Percentiles rank a stretch among this genome's conserved stretches.
Conservation (phyloP, 2,113 vertebrate species). For the Percopsis transmontana region DNA sequence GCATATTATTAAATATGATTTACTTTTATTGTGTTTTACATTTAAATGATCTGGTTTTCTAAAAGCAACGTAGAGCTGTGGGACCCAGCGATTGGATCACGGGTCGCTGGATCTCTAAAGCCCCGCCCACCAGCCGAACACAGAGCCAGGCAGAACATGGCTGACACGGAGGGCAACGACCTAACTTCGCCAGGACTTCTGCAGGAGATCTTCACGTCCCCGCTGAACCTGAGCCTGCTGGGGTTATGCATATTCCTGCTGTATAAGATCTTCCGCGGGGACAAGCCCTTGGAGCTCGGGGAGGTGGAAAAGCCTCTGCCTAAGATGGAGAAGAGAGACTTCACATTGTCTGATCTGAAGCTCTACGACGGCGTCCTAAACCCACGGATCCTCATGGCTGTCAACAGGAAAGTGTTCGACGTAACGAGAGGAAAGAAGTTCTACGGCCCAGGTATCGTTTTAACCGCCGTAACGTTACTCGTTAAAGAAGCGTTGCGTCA, state of each 20-base stretch:
- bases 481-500: too few species aligned
- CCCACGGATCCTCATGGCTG: slow-evolving; percentile 91
- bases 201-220: slow-evolving; percentile 89
- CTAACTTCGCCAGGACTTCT: slow-evolving; percentile 80
- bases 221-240: slow-evolving; percentile 89
- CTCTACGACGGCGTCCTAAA: slow-evolving; percentile 83
- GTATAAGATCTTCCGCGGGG: slow-evolving; percentile 91
- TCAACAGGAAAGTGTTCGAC: slow-evolving; percentile 94
- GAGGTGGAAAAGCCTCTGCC: slow-evolving; percentile 79
- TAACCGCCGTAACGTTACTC: not conserved
- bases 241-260: slow-evolving; percentile 90
- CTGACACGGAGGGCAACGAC: slow-evolving; percentile 70
- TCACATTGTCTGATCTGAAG: slow-evolving; percentile 84
- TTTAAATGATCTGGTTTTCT: too few species aligned
- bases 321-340: slow-evolving; percentile 87
- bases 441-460: slow-evolving; percentile 88
- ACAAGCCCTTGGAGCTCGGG: slow-evolving; percentile 72
- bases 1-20: too few species aligned
- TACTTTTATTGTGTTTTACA: too few species aligned
- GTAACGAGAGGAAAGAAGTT: slow-evolving; percentile 91
- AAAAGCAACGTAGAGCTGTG: too few species aligned
- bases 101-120: not conserved
- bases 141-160: slow-evolving; percentile 74
- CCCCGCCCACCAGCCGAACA: not conserved
- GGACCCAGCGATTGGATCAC: not conserved